A percentile compares a stretch with the other conserved stretches of the same genome.
Evolutionary conservation across 1,140 invertebrate species (phyloP).

Genomic region (Oncopodura yosiiana): DNA sequence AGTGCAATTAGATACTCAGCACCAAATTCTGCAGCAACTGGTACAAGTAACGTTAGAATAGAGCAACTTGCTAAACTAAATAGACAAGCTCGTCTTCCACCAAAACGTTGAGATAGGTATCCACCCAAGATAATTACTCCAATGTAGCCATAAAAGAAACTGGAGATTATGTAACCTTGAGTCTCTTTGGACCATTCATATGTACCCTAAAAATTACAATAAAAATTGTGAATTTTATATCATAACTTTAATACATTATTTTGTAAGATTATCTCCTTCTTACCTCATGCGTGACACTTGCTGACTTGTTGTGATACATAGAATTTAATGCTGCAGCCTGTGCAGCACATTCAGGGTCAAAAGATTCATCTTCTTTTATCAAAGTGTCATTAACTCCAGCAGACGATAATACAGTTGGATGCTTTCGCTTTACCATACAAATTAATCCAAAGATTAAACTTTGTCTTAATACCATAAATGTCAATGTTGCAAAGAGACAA

Average conservation of each 20-base stretch:
- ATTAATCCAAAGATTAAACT: conserved; percentile 38
- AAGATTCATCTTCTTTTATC: no score
- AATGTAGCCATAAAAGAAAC: conserved; percentile 43
- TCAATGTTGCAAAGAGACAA: conserved; percentile 26
- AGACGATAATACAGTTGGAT: no score
- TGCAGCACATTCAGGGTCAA: no score
- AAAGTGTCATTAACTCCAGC: no score
- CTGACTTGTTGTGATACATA: no score
- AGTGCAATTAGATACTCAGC: conserved; percentile 40
- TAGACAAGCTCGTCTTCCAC: conserved; percentile 40
- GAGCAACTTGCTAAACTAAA: conserved; percentile 38
- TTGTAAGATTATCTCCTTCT: no score
- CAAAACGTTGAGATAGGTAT: conserved; percentile 40
- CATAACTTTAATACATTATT: no score
- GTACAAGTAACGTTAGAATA: conserved; percentile 41
- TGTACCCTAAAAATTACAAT: no score
- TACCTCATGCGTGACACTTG: no score
- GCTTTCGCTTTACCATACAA: conserved; percentile 39
- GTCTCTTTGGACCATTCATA: conserved; percentile 39
- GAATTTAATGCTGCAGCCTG: no score
- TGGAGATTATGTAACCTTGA: conserved; percentile 41
- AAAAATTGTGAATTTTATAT: no score
- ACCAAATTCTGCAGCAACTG: conserved; percentile 39
- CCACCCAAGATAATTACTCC: conserved; percentile 44
- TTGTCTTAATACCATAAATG: conserved; percentile 33